Percentiles rank a stretch among this genome's conserved stretches.
Evolutionary conservation across 2,888 invertebrate species (phyloP).

Genomic region (Ecdyonurus torrentis): DNA sequence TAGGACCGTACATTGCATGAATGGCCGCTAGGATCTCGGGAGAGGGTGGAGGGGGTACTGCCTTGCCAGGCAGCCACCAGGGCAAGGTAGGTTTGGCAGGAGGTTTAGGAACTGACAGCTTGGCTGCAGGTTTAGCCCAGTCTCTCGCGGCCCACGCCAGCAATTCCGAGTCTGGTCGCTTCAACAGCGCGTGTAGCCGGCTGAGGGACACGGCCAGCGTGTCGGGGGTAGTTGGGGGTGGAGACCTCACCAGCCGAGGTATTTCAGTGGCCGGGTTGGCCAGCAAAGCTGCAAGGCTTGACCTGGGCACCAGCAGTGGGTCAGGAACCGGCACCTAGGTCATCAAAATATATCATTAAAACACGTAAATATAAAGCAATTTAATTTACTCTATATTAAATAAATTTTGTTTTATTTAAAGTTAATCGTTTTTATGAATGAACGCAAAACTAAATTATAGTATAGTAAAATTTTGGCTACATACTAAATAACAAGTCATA

Average conservation of each 20-base stretch:
- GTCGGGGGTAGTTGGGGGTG: constrained; percentile 57
- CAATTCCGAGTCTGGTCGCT: constrained; percentile 17
- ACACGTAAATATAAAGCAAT: too few relatives aligned
- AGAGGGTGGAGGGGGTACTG: neutral
- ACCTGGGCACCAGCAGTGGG: constrained; percentile 63
- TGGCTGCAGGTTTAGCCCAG: constrained; percentile 8
- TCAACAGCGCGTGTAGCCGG: constrained; percentile 37
- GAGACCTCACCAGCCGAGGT: constrained; percentile 51
- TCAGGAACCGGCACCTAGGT: constrained; percentile 58
- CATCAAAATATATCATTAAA: too few relatives aligned
- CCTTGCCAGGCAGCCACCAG: neutral
- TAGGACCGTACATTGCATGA: neutral
- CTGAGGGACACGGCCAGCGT: constrained; percentile 58
- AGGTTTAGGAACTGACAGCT: neutral
- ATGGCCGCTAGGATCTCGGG: neutral
- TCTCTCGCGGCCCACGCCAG: constrained; percentile 32
- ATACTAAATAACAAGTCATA: too few relatives aligned
- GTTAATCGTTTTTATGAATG: too few relatives aligned
- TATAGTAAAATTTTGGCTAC: too few relatives aligned
- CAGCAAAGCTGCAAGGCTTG: constrained; percentile 50
- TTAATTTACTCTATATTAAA: too few relatives aligned
- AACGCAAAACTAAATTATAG: too few relatives aligned
- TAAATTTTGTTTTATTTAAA: too few relatives aligned
- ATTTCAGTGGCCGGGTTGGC: constrained; percentile 60
- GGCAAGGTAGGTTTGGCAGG: neutral